A percentile compares a stretch with the other conserved stretches of the same genome.
phyloP scores from a whole-genome alignment of 2,797 vertebrate species.

The Buphagus erythrorhynchus region DNA sequence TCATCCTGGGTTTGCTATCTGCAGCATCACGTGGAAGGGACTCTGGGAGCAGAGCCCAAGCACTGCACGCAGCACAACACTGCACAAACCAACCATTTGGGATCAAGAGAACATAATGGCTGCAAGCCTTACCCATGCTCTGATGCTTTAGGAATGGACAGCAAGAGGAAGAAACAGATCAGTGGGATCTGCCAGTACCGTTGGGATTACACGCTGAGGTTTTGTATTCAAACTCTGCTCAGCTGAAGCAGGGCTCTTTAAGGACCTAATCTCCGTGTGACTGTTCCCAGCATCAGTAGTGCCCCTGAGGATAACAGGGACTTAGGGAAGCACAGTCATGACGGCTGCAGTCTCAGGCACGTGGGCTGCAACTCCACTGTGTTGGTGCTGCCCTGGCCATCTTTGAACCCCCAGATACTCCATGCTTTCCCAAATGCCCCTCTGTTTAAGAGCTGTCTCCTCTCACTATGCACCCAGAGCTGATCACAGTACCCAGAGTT shows the following conservation, averaged over 20 bases:
- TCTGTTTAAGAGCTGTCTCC: neutral
- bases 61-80: accelerated
- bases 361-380: neutral
- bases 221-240: neutral
- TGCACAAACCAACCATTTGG: accelerated
- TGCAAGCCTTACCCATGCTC: neutral
- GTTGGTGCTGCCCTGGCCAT: neutral
- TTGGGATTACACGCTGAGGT: neutral
- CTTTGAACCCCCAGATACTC: neutral
- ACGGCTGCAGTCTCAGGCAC: accelerated
- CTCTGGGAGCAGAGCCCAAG: neutral
- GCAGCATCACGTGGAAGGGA: neutral
- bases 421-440: neutral
- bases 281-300: neutral
- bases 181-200: accelerated
- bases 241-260: neutral
- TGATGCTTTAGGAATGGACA: neutral
- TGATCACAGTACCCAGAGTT: neutral
- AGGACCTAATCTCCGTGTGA: slow-evolving; percentile 49
- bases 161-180: neutral
- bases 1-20: neutral
- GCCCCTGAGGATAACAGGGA: neutral
- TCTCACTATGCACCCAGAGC: neutral
- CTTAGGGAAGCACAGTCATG: neutral
- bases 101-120: neutral